A percentile compares a stretch with the other conserved stretches of the same genome.
phyloP scores from a whole-genome alignment of 2,797 vertebrate genomes.

The Discoglossus pictus region DNA sequence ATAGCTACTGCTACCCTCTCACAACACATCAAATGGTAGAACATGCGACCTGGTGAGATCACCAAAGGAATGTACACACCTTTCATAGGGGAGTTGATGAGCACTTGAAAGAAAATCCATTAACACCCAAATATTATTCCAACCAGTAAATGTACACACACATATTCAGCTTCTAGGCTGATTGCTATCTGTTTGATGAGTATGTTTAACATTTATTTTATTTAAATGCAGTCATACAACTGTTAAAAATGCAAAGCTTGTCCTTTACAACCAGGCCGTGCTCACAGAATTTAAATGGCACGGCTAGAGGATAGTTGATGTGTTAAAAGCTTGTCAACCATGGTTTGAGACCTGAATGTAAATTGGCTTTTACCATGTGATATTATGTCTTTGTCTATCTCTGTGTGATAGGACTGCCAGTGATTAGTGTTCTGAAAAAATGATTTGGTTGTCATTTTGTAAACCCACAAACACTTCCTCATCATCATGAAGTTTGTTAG shows the following conservation, averaged over 20 bases:
- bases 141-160: no score
- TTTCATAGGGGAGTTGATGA: no score
- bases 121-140: no score
- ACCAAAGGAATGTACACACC: no score
- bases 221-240: no score
- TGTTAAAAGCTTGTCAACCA: constrained; percentile 50
- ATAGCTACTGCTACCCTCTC: no score
- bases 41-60: no score
- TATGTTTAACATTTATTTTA: no score
- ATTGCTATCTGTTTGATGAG: no score
- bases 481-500: neutral
- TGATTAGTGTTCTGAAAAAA: constrained; percentile 42
- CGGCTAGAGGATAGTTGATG: constrained; percentile 42
- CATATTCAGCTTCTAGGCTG: no score
- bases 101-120: no score
- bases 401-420: constrained; percentile 4
- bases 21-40: no score
- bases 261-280: constrained; percentile 17
- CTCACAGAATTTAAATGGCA: constrained; percentile 40
- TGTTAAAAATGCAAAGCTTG: constrained; percentile 28
- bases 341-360: constrained; percentile 28
- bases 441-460: constrained; percentile 31
- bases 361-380: constrained; percentile 27
- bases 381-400: constrained; percentile 35
- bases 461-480: constrained; percentile 21